Percentiles rank a stretch among this genome's conserved stretches.
Conservation (phyloP, 2,113 vertebrate genomes). For the human region GRCh38 chr15:28800001-28800500, state of each 20-base stretch:
- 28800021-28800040: not conserved
- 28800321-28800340: slow-evolving; percentile 35
- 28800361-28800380: slow-evolving; percentile 57
- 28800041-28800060: not conserved
- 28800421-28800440: not conserved
- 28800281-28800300: not conserved
- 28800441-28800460: not conserved
- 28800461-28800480: not conserved
- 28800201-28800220: slow-evolving; percentile 52
- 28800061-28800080: not conserved
- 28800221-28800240: slow-evolving; percentile 34
- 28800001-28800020: not conserved
- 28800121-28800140: not conserved
- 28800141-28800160: not conserved
- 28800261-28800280: not conserved
- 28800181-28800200: slow-evolving; percentile 41
- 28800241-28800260: slow-evolving; percentile 22
- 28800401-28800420: slow-evolving; percentile 53
- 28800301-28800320: slow-evolving; percentile 60
- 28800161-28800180: slow-evolving; percentile 20
- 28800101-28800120: not conserved
- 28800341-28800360: slow-evolving; percentile 52
- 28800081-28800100: not conserved
- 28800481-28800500: not conserved
- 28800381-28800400: slow-evolving; percentile 46